Base-by-base conservation (phyloP, 1,140 invertebrate genomes). In the Sitophilus oryzae region DNA sequence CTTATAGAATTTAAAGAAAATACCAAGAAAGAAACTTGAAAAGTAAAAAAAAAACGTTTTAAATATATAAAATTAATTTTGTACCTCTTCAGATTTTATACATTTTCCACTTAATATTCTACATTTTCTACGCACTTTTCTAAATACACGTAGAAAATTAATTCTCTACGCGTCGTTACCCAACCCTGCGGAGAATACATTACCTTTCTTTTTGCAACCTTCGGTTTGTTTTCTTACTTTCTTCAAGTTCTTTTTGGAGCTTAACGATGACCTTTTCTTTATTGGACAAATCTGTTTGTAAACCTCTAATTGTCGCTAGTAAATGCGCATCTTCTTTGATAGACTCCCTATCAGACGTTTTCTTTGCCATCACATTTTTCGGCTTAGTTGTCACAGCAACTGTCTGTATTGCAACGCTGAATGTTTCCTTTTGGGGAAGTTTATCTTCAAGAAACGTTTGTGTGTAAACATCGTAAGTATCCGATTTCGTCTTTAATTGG, bases 231-330 rank as follows among this genome's bases (percentile, higher is more conserved):
- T 86, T 88, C 59, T 80, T 82, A 15, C 83, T 64, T 37, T 89
- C 86, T 15, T 88, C 85, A 19, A 84, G 73, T 60, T 90, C 86
- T 51, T 82, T 81, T 9, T 80, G 85, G 1, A 89, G 67, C 51
- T 85, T 84, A 18, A 74, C 69, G 34, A 88, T 76, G 1, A 78
- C 76, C 56, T 86, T 84, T 50, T 89, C 86, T 64, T 88, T 88
- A 23, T 80, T 80, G 5, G 78, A 74, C 34, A 89, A 59, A 66
- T 89, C 87, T 0, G 81, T 66, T 65, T 88, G 84, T 56, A 89
- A 71, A 1, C 85, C 85, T 43, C 87, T 78, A 64, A 90, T 86
- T 0, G 86, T 88, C 0, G 86, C 85, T 10, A 88, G 67, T 6
- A 89, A 71, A 72, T 89, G 85, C 3, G 82, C 76, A 54, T 90